Conservation (phyloP, 2,113 vertebrate species). For the Eretmochelys imbricata region DNA sequence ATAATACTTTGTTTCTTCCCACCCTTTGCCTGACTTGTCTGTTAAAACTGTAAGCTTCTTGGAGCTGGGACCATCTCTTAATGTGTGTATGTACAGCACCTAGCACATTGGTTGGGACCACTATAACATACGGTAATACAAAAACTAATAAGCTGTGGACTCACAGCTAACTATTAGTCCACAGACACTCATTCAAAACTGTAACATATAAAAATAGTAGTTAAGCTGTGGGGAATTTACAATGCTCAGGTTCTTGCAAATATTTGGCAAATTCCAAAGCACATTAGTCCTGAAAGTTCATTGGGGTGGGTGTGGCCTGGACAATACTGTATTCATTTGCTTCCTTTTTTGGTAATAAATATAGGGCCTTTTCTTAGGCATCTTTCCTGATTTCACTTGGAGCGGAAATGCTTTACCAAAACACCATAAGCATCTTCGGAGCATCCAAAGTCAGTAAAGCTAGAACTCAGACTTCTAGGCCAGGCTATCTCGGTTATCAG, state of each 20-base stretch:
- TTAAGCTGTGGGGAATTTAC: background rate
- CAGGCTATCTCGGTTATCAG: background rate
- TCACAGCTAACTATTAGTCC: background rate
- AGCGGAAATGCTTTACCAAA: background rate
- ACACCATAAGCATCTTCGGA: background rate
- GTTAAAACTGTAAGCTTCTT: background rate
- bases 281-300: background rate
- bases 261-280: background rate
- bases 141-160: background rate
- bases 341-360: accelerated
- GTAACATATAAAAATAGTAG: background rate
- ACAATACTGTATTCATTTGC: accelerated
- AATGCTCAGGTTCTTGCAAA: background rate
- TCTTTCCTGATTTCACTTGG: accelerated
- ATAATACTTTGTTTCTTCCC: background rate
- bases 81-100: background rate
- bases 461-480: background rate
- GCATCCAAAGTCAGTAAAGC: background rate
- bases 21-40: background rate
- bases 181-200: background rate
- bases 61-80: background rate
- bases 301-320: background rate
- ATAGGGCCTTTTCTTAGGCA: background rate
- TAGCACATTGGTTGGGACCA: background rate
- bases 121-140: background rate